These are phyloP conservation scores for Sebastes matsubarae DNA, from an alignment of 2,797 vertebrate species.

Conservation along the genomic window DNA sequence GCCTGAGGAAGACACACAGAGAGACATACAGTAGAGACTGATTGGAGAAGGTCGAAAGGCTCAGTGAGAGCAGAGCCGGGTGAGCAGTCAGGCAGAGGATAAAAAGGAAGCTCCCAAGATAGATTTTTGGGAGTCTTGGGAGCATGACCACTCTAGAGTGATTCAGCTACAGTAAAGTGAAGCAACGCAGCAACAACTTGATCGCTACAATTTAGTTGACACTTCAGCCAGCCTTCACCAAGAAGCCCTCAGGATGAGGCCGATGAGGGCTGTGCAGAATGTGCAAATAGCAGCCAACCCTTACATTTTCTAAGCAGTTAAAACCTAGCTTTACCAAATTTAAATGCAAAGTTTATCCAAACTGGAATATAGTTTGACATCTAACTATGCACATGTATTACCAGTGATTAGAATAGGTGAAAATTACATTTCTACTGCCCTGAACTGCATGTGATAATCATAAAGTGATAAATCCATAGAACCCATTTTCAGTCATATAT, in stretches of 20 bases:
- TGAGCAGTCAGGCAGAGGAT: background rate
- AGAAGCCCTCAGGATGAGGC: background rate
- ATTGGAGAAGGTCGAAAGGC: background rate
- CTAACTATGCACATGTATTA: background rate
- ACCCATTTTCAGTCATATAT: too few species aligned
- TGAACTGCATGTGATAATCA: too few species aligned
- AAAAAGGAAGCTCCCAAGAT: background rate
- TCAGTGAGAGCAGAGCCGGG: background rate
- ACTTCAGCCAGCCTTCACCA: background rate
- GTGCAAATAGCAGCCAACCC: background rate
- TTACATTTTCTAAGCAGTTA: background rate
- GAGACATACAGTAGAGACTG: background rate
- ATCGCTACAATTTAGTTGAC: background rate
- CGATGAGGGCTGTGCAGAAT: background rate
- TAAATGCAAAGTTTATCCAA: background rate
- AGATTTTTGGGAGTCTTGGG: background rate
- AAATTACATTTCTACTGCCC: too few species aligned
- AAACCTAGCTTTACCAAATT: background rate
- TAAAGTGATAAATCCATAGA: too few species aligned
- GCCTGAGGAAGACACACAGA: background rate
- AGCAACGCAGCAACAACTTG: background rate
- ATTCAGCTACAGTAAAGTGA: background rate
- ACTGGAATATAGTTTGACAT: background rate
- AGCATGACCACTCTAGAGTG: background rate
- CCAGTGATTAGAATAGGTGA: background rate